A percentile compares a stretch with the other conserved stretches of the same genome.
Evolutionary conservation across 2,888 invertebrate genomes (phyloP).

Genomic region (Boloria selene): DNA sequence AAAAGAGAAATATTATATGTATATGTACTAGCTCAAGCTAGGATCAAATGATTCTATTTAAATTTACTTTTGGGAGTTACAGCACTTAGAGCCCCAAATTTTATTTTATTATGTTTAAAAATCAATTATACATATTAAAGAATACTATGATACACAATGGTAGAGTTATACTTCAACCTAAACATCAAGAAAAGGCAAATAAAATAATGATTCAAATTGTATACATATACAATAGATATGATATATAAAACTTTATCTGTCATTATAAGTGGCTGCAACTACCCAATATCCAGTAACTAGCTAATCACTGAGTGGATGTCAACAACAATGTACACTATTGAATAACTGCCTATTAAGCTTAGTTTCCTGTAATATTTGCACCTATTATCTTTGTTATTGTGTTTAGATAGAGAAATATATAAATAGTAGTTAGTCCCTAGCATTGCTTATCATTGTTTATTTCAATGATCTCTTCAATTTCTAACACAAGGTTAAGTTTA

Average conservation of each 20-base stretch:
- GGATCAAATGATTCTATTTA: too few species aligned
- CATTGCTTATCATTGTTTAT: slow-evolving; percentile 15
- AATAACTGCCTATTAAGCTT: slow-evolving; percentile 10
- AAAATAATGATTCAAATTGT: too few species aligned
- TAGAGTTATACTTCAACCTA: too few species aligned
- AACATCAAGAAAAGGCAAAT: too few species aligned
- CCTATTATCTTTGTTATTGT: slow-evolving; percentile 17
- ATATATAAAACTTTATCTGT: neutral
- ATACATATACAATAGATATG: too few species aligned
- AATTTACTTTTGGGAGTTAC: too few species aligned
- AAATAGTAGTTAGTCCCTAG: slow-evolving; percentile 9
- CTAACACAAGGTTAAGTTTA: slow-evolving; percentile 11
- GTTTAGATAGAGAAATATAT: slow-evolving; percentile 5
- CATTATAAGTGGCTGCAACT: slow-evolving; percentile 8
- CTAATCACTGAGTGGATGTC: slow-evolving; percentile 1
- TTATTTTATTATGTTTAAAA: too few species aligned
- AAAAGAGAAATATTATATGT: too few species aligned
- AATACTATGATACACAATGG: too few species aligned
- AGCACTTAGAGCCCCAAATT: too few species aligned
- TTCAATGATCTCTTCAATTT: slow-evolving; percentile 7
- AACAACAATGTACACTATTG: slow-evolving; percentile 4
- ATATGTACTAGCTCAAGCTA: too few species aligned
- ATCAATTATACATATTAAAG: too few species aligned
- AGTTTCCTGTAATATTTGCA: slow-evolving; percentile 24
- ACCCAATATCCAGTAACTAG: slow-evolving; percentile 7